These are phyloP conservation scores for Poeciliopsis turneri DNA, from an alignment of 2,797 vertebrate genomes.

Conservation along the genomic window DNA sequence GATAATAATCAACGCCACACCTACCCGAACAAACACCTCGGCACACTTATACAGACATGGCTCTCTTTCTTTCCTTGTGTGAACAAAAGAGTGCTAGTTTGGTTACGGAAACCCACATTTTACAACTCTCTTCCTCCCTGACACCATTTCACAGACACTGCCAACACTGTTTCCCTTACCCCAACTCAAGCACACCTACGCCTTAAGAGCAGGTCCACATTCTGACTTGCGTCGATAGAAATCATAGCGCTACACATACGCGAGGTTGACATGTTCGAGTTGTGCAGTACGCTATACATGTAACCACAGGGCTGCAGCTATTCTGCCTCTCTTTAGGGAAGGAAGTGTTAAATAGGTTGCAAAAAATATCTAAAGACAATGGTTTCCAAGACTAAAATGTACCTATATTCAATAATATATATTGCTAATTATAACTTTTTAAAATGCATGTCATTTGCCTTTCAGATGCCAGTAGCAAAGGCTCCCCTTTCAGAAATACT, in stretches of 20 bases:
- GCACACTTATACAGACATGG: slow-evolving; percentile 26
- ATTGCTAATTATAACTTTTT: not conserved
- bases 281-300: slow-evolving; percentile 9
- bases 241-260: slow-evolving; percentile 9
- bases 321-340: not conserved
- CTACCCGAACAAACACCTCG: slow-evolving; percentile 31
- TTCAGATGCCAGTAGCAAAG: not conserved
- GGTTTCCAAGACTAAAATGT: not conserved
- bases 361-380: not conserved
- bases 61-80: slow-evolving; percentile 47
- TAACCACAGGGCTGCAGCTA: slow-evolving; percentile 26
- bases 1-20: slow-evolving; percentile 37
- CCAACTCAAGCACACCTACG: slow-evolving; percentile 10
- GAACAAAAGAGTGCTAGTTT: slow-evolving; percentile 63
- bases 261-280: slow-evolving; percentile 1
- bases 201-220: slow-evolving; percentile 1
- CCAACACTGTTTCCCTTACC: slow-evolving; percentile 26
- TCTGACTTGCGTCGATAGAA: not conserved
- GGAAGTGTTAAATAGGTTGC: not conserved
- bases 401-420: not conserved
- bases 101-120: slow-evolving; percentile 80
- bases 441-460: not conserved
- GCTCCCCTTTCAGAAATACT: not conserved
- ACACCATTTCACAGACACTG: slow-evolving; percentile 61
- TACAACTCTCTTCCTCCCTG: slow-evolving; percentile 82